A percentile compares a stretch with the other conserved stretches of the same genome.
Conservation (phyloP, 2,888 invertebrate species). For the Crocallis elinguaria region DNA sequence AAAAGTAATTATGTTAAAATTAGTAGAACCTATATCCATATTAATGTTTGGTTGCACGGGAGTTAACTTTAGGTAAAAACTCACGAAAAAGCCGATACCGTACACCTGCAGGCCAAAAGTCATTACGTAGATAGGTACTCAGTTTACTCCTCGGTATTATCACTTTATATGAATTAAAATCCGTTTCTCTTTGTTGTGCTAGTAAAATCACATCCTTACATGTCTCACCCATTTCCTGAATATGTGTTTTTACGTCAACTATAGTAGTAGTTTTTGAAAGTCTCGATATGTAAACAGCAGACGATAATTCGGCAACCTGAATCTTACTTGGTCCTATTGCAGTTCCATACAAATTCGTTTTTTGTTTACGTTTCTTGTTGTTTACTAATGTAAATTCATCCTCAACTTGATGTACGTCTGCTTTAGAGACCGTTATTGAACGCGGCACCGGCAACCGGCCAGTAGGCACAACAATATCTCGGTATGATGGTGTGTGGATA, state of each 20-base stretch:
- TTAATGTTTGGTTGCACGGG: background rate
- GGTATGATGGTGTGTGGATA: background rate
- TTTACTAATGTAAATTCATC: background rate
- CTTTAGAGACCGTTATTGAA: background rate
- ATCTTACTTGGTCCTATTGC: background rate
- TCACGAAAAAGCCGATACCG: slow-evolving; percentile 6
- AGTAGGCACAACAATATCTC: background rate
- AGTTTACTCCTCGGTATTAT: background rate
- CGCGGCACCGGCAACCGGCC: background rate
- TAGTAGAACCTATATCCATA: background rate
- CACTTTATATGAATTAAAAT: slow-evolving; percentile 3
- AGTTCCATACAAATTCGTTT: slow-evolving; percentile 7
- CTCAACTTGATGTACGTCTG: background rate
- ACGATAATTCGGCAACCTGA: background rate
- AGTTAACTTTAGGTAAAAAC: background rate
- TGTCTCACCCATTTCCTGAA: background rate
- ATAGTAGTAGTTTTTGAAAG: background rate
- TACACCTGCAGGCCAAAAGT: background rate
- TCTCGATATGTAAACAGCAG: slow-evolving; percentile 1
- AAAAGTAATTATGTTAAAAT: slow-evolving; percentile 10
- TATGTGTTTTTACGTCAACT: background rate
- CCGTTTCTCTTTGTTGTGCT: background rate
- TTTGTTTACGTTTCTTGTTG: slow-evolving; percentile 1
- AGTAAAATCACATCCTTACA: background rate
- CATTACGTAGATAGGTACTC: background rate